Evolutionary conservation across 2,888 invertebrate species (phyloP).

Genomic region (Hylaea fasciaria): DNA sequence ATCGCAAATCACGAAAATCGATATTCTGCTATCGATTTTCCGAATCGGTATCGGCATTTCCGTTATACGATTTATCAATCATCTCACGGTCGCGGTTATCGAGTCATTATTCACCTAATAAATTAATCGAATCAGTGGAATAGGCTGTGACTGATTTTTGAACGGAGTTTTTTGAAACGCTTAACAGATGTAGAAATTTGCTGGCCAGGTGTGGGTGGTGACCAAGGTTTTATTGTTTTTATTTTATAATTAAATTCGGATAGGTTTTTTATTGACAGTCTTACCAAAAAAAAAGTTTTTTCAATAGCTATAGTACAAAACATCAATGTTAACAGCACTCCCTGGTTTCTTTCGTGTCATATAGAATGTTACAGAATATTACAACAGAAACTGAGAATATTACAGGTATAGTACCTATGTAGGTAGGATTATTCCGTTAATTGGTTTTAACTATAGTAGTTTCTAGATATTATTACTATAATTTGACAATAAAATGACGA

Average conservation of each 20-base stretch:
- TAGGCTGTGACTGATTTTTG: conserved; percentile 78
- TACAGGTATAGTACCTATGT: too few relatives aligned
- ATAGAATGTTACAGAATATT: too few relatives aligned
- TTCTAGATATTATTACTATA: too few relatives aligned
- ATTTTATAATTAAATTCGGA: conserved; percentile 31
- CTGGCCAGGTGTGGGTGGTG: conserved; percentile 22
- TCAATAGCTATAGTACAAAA: too few relatives aligned
- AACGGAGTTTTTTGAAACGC: conserved; percentile 68
- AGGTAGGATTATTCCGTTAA: too few relatives aligned
- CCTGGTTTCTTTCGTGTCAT: too few relatives aligned
- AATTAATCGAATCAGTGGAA: conserved; percentile 82
- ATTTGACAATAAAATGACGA: too few relatives aligned
- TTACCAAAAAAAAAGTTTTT: too few relatives aligned
- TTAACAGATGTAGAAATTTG: conserved; percentile 34
- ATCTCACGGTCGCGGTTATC: conserved; percentile 67
- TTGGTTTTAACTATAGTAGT: too few relatives aligned
- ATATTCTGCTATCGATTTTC: conserved; percentile 33
- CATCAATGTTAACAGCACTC: too few relatives aligned
- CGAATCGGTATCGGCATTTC: conserved; percentile 43
- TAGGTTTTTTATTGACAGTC: background rate
- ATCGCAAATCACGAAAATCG: conserved; percentile 15
- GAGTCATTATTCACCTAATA: conserved; percentile 79
- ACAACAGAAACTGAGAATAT: too few relatives aligned
- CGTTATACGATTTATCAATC: conserved; percentile 68
- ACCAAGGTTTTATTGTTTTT: conserved; percentile 25